Evolutionary conservation across 2,113 vertebrate genomes (phyloP), one percentile per base, ranked within the genome.

Genomic region (Hippopotamus amphibius): DNA sequence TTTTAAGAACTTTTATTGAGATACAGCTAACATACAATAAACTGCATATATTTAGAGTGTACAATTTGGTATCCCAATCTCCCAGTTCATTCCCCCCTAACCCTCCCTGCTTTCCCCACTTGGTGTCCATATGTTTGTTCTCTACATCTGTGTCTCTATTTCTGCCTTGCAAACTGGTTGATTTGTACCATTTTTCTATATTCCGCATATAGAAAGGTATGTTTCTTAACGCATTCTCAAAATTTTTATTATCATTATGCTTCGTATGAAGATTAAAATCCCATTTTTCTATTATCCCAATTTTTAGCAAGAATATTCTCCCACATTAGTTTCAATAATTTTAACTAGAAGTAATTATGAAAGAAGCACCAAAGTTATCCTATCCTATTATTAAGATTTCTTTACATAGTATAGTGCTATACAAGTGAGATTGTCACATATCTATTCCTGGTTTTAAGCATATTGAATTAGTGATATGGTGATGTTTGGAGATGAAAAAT

Each of bases 191-290:
- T 37, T 37, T 37, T 37, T 37, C 37, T 37, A 37, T 37, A 37
- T 37, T 37, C 37, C 37, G 37, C 37, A 37, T 37, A 37, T 37
- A 37, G 98, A 99, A 98, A 99, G 98, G 98, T 99, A 97, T 33
- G 74, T 50, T 76, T 48, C 9, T 6, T 1, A 82, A 74, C 79
- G 50, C 21, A 55, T 16, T 77, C 24, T 77, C 41, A 26, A 57
- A 22, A 26, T 53, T 55, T 79, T 55, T 74, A 72, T 76, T 33
- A 50, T 74, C 26, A 46, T 22, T 68, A 16, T 93, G 48, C 28
- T 74, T 96, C 4, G 6, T 6, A 66, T 33, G 68, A 37, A 33
- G 28, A 50, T 57, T 79, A 50, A 57, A 68, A 43, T 61, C 41
- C 7, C 11, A 72, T 50, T 77, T 55, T 11, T 28, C 5, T 82